A percentile compares a stretch with the other conserved stretches of the same genome.
phyloP scores from a whole-genome alignment of 1,140 invertebrate species.

The honey bee (Apis mellifera) region DNA sequence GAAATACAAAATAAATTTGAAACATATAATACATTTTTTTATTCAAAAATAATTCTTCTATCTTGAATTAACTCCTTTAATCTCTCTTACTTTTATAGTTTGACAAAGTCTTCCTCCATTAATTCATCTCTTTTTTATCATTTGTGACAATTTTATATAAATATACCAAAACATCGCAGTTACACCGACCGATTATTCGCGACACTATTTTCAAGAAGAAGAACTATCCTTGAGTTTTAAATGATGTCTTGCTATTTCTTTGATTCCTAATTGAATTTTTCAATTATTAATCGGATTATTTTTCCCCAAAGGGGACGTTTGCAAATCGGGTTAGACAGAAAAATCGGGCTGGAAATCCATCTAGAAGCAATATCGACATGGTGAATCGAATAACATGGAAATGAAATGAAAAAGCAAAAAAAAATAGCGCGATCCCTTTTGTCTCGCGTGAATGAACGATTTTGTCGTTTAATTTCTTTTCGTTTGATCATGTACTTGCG shows the following conservation, averaged over 20 bases:
- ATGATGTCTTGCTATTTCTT: not conserved
- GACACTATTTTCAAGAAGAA: not conserved
- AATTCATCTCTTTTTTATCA: not conserved
- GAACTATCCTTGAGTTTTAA: not conserved
- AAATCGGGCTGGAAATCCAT: constrained; percentile 6
- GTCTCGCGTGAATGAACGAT: no score
- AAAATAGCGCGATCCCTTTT: not conserved
- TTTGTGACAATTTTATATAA: not conserved
- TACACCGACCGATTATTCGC: constrained; percentile 4
- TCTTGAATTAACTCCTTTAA: not conserved
- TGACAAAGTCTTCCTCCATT: not conserved
- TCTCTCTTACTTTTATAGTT: not conserved
- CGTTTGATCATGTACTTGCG: not conserved
- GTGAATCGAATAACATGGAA: not conserved
- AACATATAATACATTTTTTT: not conserved
- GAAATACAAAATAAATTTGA: not conserved
- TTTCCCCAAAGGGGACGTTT: not conserved
- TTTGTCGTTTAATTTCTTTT: not conserved
- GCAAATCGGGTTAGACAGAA: not conserved
- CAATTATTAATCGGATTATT: constrained; percentile 24
- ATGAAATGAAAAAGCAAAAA: not conserved
- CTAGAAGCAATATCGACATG: not conserved
- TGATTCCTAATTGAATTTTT: constrained; percentile 39
- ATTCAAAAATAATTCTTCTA: not conserved
- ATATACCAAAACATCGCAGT: not conserved